A percentile compares a stretch with the other conserved stretches of the same genome.
Conservation (phyloP, 2,888 invertebrate species). For the Disparrhopalites patrizii region DNA sequence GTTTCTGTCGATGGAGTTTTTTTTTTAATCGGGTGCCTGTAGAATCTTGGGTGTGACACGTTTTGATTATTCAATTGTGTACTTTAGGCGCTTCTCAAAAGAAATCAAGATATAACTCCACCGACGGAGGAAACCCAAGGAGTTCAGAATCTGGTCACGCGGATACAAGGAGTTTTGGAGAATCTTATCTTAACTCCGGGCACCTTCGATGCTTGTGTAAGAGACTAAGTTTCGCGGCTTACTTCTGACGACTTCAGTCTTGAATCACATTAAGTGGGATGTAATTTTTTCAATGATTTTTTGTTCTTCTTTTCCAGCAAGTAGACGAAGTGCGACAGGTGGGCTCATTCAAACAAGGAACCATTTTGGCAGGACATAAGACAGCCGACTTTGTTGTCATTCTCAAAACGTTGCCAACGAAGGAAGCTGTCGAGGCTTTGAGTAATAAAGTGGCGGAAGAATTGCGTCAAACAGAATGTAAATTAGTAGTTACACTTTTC, state of each 20-base stretch:
- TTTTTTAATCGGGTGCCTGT: neutral
- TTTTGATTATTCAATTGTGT: too few relatives aligned
- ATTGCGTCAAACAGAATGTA: constrained; percentile 56
- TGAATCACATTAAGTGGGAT: neutral
- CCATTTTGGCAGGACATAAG: constrained; percentile 92
- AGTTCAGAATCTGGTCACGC: constrained; percentile 87
- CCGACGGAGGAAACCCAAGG: constrained; percentile 79
- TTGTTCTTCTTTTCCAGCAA: constrained; percentile 58
- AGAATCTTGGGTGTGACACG: neutral
- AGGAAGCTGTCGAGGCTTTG: constrained; percentile 88
- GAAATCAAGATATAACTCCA: constrained; percentile 88
- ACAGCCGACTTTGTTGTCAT: constrained; percentile 96
- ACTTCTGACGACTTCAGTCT: too few relatives aligned
- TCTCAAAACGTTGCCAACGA: constrained; percentile 90
- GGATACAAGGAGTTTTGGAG: constrained; percentile 90
- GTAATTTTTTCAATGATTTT: neutral
- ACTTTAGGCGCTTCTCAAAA: constrained; percentile 81
- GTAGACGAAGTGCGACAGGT: constrained; percentile 93
- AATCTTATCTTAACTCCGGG: constrained; percentile 91
- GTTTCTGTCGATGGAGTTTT: too few relatives aligned
- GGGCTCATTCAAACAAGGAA: constrained; percentile 96
- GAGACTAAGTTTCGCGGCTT: too few relatives aligned
- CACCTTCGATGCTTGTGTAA: constrained; percentile 90
- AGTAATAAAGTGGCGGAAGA: constrained; percentile 83
- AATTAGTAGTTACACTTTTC: constrained; percentile 24